Percentiles rank a stretch among this genome's conserved stretches.
Conservation (phyloP, 1,140 invertebrate species). For the Vanessa atalanta region DNA sequence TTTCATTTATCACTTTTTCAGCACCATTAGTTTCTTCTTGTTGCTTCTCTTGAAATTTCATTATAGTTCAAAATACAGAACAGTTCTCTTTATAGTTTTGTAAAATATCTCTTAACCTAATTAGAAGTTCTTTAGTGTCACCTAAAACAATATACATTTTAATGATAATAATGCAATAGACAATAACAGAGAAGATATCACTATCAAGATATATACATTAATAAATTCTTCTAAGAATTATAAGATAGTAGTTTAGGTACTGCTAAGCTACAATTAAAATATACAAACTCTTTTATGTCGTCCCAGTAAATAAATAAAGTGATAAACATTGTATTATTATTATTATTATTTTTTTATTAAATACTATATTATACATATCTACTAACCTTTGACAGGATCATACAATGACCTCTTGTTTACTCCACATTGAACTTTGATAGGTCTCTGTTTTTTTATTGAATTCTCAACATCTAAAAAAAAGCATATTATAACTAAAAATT, state of each 20-base stretch:
- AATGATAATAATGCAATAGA: not conserved
- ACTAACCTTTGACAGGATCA: slow-evolving; percentile 60
- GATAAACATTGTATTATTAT: not conserved
- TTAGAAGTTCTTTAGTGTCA: slow-evolving; percentile 38
- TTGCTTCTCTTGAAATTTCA: not conserved
- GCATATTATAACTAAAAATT: not conserved
- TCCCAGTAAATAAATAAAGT: no score
- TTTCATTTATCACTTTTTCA: not conserved
- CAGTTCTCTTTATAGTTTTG: slow-evolving; percentile 45
- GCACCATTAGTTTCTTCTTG: not conserved
- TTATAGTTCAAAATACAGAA: slow-evolving; percentile 34
- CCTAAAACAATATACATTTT: slow-evolving; percentile 43
- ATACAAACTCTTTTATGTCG: not conserved
- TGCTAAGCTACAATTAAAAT: no score
- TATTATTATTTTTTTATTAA: not conserved
- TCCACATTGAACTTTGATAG: slow-evolving; percentile 71
- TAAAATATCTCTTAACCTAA: slow-evolving; percentile 39
- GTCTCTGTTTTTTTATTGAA: slow-evolving; percentile 61
- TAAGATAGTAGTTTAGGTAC: no score
- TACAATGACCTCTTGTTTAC: slow-evolving; percentile 61
- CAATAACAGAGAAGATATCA: no score
- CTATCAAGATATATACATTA: no score
- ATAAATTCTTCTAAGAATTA: no score
- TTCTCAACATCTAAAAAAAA: slow-evolving; percentile 66
- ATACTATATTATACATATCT: not conserved